phyloP scores from a whole-genome alignment of 2,113 vertebrate genomes.

The Symphodus melops region DNA sequence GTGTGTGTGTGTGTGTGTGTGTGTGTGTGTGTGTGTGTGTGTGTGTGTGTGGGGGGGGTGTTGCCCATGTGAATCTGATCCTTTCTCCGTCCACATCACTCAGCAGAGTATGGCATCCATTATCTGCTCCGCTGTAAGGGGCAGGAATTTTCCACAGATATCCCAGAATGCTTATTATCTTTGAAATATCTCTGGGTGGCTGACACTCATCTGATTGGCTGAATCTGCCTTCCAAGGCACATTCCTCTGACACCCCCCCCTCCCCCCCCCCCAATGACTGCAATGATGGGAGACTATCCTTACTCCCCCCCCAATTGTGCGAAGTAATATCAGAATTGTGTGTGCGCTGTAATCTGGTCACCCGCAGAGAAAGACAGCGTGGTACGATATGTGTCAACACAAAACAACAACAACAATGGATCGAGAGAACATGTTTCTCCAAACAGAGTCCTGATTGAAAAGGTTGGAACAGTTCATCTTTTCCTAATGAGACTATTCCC shows the following conservation, averaged over 20 bases:
- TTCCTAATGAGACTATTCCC: too few species aligned
- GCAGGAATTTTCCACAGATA: slow-evolving; percentile 75
- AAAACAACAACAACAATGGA: background rate
- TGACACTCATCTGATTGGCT: slow-evolving; percentile 79
- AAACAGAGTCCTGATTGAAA: too few species aligned
- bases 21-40: slow-evolving; percentile 37
- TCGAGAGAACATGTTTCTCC: too few species aligned
- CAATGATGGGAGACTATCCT: slow-evolving; percentile 19
- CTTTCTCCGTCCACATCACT: slow-evolving; percentile 67
- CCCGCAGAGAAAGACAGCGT: background rate
- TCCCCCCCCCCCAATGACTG: slow-evolving; percentile 13
- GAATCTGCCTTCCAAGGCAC: slow-evolving; percentile 63
- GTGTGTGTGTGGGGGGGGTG: slow-evolving; percentile 29
- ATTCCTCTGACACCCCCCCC: slow-evolving; percentile 59
- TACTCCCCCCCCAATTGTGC: slow-evolving; percentile 3
- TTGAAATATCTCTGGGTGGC: slow-evolving; percentile 73
- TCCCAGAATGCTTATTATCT: slow-evolving; percentile 75
- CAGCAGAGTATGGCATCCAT: slow-evolving; percentile 67
- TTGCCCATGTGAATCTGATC: slow-evolving; percentile 53
- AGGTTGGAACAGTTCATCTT: too few species aligned
- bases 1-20: slow-evolving; percentile 40
- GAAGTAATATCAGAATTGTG: slow-evolving; percentile 28
- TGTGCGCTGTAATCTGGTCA: slow-evolving; percentile 29
- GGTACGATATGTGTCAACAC: background rate
- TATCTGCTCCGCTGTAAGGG: slow-evolving; percentile 72